A percentile compares a stretch with the other conserved stretches of the same genome.
Evolutionary conservation across 2,113 vertebrate species (phyloP).

Genomic region (Clupea harengus): DNA sequence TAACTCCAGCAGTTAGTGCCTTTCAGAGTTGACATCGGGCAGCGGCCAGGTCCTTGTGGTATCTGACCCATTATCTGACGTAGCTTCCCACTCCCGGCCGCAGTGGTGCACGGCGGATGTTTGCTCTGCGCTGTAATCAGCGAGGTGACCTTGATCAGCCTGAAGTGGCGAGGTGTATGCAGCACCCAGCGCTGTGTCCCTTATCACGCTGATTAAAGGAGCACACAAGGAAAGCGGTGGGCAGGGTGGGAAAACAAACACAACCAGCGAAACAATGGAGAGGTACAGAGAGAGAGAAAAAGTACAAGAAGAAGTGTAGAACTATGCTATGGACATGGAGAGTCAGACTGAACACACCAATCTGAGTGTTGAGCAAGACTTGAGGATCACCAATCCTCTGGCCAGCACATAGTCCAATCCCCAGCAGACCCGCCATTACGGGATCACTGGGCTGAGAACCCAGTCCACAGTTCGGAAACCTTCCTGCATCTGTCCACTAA

Average conservation of each 20-base stretch:
- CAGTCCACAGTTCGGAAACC: background rate
- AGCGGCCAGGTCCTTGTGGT: no score
- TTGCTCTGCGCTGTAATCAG: background rate
- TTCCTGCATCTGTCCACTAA: background rate
- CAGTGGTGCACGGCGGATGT: background rate
- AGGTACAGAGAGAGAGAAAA: background rate
- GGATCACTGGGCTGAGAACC: conserved; percentile 5
- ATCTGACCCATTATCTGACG: background rate
- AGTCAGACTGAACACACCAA: background rate
- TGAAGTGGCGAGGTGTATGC: background rate
- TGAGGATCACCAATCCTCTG: background rate
- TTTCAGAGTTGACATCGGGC: no score
- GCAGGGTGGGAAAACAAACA: conserved; percentile 3
- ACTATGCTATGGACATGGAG: background rate
- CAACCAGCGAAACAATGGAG: background rate
- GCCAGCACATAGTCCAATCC: background rate
- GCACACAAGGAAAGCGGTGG: background rate
- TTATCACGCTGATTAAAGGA: background rate
- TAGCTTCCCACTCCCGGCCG: background rate
- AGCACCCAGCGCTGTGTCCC: background rate
- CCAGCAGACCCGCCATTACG: background rate
- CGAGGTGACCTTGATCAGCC: background rate
- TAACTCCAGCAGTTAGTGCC: no score
- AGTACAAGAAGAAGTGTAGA: background rate
- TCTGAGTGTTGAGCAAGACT: background rate